Evolutionary conservation across 2,113 vertebrate species (phyloP).

Genomic region (Pelecanus crispus): DNA sequence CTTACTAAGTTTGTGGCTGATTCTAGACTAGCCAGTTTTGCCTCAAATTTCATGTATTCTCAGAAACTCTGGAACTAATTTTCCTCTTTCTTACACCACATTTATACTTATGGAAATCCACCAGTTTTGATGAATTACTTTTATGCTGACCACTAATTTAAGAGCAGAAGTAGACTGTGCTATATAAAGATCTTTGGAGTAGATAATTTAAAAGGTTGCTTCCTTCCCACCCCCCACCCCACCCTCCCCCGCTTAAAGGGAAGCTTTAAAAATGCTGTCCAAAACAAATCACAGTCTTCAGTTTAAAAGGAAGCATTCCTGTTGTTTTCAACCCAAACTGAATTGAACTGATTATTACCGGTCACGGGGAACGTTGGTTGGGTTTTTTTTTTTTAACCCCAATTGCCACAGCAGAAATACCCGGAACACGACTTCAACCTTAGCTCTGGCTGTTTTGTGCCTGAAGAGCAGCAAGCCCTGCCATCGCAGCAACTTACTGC

Average conservation of each 20-base stretch:
- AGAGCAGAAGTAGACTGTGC: background rate
- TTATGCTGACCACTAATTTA: constrained; percentile 32
- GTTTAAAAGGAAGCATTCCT: background rate
- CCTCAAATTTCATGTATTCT: background rate
- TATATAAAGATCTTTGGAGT: background rate
- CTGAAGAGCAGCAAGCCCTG: background rate
- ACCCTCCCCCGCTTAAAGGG: background rate
- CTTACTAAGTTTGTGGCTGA: background rate
- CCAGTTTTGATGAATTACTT: background rate
- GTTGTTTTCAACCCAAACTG: background rate
- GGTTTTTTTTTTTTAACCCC: background rate
- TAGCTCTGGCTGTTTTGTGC: background rate
- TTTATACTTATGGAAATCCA: background rate
- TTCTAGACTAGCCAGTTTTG: background rate
- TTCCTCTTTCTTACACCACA: background rate
- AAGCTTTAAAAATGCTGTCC: background rate
- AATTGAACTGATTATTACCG: background rate
- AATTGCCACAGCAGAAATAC: rapidly evolving
- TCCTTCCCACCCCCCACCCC: too few species aligned
- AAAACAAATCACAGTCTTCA: background rate
- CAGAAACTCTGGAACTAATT: background rate
- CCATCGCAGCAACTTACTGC: background rate
- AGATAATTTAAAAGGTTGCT: background rate
- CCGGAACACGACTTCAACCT: background rate
- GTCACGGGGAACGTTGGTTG: background rate